Evolutionary conservation across 2,797 vertebrate genomes (phyloP).

Genomic region (Poecilia gillii): DNA sequence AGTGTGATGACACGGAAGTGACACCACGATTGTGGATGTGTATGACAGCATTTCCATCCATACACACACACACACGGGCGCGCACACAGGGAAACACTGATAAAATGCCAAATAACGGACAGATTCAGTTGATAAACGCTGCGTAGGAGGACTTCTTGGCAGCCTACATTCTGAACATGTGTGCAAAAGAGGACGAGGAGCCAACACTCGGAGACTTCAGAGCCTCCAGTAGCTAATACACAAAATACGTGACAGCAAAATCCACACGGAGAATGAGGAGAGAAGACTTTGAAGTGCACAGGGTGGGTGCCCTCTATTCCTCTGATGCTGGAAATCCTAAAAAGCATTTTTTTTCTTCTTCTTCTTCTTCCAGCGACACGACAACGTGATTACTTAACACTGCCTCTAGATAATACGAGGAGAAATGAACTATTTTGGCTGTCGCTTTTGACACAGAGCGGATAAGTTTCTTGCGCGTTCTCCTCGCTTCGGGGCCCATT

Average conservation of each 20-base stretch:
- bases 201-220: slow-evolving; percentile 40
- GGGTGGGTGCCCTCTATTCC: slow-evolving; percentile 25
- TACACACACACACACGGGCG: neutral
- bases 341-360: slow-evolving; percentile 32
- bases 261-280: slow-evolving; percentile 29
- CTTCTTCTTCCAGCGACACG: slow-evolving; percentile 40
- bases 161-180: slow-evolving; percentile 42
- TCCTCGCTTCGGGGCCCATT: slow-evolving; percentile 42
- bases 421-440: slow-evolving; percentile 46
- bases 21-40: slow-evolving; percentile 12
- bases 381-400: slow-evolving; percentile 54
- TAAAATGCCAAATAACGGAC: slow-evolving; percentile 40
- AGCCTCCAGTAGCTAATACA: slow-evolving; percentile 21
- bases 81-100: slow-evolving; percentile 34
- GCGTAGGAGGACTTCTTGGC: slow-evolving; percentile 65
- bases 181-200: slow-evolving; percentile 55
- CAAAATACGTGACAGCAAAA: slow-evolving; percentile 35
- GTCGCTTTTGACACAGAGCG: slow-evolving; percentile 48
- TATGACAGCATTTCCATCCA: slow-evolving; percentile 13
- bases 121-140: slow-evolving; percentile 27
- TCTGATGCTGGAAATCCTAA: slow-evolving; percentile 59
- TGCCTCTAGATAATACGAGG: slow-evolving; percentile 48
- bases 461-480: slow-evolving; percentile 48
- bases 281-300: slow-evolving; percentile 50
- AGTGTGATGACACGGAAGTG: slow-evolving; percentile 5